phyloP scores from a whole-genome alignment of 2,113 vertebrate genomes.

The Cricetomys ansorgei region DNA sequence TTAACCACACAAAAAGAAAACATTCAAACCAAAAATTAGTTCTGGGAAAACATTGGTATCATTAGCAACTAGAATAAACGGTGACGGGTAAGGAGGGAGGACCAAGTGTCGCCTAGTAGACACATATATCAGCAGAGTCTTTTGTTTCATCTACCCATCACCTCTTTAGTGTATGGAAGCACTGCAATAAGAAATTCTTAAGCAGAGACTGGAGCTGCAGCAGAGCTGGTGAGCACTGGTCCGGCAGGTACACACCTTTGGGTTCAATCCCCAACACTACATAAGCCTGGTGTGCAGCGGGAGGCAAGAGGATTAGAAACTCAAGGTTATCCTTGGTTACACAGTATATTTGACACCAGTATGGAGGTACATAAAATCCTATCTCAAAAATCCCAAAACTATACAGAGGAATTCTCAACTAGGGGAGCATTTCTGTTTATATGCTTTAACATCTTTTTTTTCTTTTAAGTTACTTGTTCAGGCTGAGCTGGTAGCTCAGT shows the following conservation, averaged over 20 bases:
- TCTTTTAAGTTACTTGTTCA: neutral
- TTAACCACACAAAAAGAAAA: neutral
- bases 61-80: neutral
- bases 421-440: neutral
- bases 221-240: neutral
- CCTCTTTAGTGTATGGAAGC: neutral
- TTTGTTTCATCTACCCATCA: neutral
- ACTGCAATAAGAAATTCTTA: neutral
- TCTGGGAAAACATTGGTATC: neutral
- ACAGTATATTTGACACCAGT: neutral
- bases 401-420: neutral
- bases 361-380: no score
- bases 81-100: neutral
- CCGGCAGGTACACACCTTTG: no score
- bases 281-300: neutral
- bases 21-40: neutral
- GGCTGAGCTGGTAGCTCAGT: neutral
- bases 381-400: neutral
- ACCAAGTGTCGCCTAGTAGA: neutral
- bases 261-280: neutral
- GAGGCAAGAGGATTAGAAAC: neutral
- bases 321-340: neutral
- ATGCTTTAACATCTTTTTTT: neutral
- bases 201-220: no score
- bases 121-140: neutral